These are phyloP conservation scores for Ormia ochracea DNA, from an alignment of 2,888 invertebrate species.

Conservation along the genomic window DNA sequence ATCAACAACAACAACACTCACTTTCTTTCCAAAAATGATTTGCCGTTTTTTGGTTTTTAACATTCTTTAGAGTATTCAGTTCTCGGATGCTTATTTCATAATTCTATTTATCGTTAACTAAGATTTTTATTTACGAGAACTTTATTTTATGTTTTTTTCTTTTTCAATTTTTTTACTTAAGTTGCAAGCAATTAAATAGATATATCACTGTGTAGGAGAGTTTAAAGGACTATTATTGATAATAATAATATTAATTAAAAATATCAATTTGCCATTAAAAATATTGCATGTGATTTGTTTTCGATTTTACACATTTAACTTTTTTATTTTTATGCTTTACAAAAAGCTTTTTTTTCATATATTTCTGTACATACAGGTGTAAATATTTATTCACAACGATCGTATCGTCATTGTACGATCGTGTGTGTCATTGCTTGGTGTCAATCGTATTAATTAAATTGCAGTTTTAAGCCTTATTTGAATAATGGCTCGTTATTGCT, in stretches of 20 bases:
- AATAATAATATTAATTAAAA: background rate
- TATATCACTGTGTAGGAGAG: background rate
- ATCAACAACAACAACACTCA: no score
- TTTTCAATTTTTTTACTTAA: slow-evolving; percentile 8
- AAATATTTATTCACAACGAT: slow-evolving; percentile 5
- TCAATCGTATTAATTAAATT: slow-evolving; percentile 41
- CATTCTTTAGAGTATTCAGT: background rate
- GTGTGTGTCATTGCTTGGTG: slow-evolving; percentile 7
- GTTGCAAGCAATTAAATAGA: no score
- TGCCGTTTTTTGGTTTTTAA: no score
- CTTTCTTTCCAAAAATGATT: no score
- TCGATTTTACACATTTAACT: slow-evolving; percentile 28
- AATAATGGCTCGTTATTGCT: slow-evolving; percentile 25
- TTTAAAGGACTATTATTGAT: background rate
- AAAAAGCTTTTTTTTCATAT: background rate
- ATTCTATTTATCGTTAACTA: slow-evolving; percentile 25
- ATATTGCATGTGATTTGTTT: slow-evolving; percentile 32
- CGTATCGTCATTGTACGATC: background rate
- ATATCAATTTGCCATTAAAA: slow-evolving; percentile 49
- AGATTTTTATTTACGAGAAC: slow-evolving; percentile 3
- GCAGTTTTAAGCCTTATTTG: slow-evolving; percentile 14
- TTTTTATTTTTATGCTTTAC: background rate
- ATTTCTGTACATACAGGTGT: background rate
- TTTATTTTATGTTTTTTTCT: no score
- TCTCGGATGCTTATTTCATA: slow-evolving; percentile 28